Evolutionary conservation across 2,113 vertebrate species (phyloP), one percentile per base, ranked within the genome.

Genomic region (Vireo altiloquus): DNA sequence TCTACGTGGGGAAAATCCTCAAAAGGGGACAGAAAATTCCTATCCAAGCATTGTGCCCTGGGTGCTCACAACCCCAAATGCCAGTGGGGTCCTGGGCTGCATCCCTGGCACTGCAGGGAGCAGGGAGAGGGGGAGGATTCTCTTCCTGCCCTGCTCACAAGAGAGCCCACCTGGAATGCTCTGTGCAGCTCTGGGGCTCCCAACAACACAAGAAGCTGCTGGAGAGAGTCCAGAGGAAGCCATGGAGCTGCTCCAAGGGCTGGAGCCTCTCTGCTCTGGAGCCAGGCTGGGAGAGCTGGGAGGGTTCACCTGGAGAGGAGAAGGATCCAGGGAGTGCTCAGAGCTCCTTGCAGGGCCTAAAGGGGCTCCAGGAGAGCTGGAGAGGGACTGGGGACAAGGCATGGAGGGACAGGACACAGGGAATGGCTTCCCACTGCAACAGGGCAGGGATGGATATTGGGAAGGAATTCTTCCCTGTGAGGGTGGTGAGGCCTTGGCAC

Each of bases 401-500:
- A 1, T 61, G 64, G 65, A 63, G 64, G 18, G 64, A 54, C 56
- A 87, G 64, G 39, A 87, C 4, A 3, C 8, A 30, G 47, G 47
- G 64, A 61, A 46, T 69, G 74, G 54, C 17, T 44, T 10, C 33
- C 42, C 13, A 59, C 0, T 76, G 71, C 13, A 31, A 59, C 7
- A 50, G 37, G 59, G 16, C 35, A 35, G 37, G 35, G 20, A 1
- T 30, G 37, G 28, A 61, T 1, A 17, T 4, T 15, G 11, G 46
- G 39, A 18, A 60, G 27, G 15, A 66, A 66, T 75, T 84, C 7
- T 0, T 44, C 1, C 0, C 4, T 76, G 30, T 0, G 25, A 24
- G 37, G 37, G 24, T 22, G 57, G 13, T 0, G 2, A 46, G 7
- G 17, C 7, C 8, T 39, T 83, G 47, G 63, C 6, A 47, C 14